phyloP scores from a whole-genome alignment of 2,797 vertebrate genomes.

The Carduelis carduelis region DNA sequence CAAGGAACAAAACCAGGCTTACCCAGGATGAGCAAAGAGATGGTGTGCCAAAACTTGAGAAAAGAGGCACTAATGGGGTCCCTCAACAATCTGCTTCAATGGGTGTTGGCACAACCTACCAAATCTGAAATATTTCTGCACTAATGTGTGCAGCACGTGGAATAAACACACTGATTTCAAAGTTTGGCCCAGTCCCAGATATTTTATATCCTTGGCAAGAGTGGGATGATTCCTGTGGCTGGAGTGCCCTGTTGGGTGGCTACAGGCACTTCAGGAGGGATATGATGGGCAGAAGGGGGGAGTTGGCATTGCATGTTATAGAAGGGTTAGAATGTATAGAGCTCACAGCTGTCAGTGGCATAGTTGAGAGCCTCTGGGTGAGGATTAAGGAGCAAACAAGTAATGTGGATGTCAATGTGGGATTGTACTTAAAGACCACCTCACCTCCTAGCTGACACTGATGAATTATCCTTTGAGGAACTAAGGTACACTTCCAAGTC shows the following conservation, averaged over 20 bases:
- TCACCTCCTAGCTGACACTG: neutral
- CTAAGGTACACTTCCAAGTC: neutral
- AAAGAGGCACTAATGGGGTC: neutral
- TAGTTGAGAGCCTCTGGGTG: neutral
- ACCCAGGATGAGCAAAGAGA: neutral
- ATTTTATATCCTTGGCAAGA: neutral
- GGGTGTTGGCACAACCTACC: neutral
- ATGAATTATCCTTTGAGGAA: neutral
- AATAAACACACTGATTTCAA: accelerated
- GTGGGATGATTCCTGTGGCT: neutral
- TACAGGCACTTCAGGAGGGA: neutral
- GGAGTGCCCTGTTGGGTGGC: neutral
- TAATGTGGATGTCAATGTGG: neutral
- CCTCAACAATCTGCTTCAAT: neutral
- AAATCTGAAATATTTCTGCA: neutral
- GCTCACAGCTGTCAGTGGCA: neutral
- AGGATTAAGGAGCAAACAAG: neutral
- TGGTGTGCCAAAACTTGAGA: neutral
- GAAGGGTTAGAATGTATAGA: neutral
- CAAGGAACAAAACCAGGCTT: neutral
- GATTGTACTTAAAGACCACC: neutral
- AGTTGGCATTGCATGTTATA: neutral
- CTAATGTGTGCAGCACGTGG: too few species aligned
- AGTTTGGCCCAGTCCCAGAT: neutral
- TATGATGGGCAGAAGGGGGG: accelerated